These are phyloP conservation scores for Oxycera nigricornis DNA, from an alignment of 2,888 invertebrate species.

Conservation along the genomic window DNA sequence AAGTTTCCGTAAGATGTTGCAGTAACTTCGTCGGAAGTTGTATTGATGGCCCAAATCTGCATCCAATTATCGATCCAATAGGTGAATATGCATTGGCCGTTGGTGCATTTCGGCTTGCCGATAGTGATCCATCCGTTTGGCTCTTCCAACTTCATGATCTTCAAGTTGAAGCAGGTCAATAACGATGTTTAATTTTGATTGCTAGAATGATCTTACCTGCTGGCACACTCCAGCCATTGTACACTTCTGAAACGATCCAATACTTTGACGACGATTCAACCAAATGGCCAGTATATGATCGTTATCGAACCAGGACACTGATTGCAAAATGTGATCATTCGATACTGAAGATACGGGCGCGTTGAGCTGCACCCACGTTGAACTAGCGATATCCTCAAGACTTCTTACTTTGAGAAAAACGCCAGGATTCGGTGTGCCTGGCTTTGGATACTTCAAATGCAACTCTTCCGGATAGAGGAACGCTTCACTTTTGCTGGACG, in stretches of 20 bases:
- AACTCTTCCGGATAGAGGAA: slow-evolving; percentile 74
- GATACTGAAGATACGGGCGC: slow-evolving; percentile 67
- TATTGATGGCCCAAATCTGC: slow-evolving; percentile 59
- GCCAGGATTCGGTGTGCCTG: slow-evolving; percentile 76
- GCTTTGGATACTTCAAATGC: slow-evolving; percentile 80
- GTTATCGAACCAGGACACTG: slow-evolving; percentile 77
- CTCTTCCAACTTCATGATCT: slow-evolving; percentile 67
- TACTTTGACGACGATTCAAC: slow-evolving; percentile 86
- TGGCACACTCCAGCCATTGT: slow-evolving; percentile 51
- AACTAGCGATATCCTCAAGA: slow-evolving; percentile 56
- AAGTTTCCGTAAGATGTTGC: slow-evolving; percentile 61
- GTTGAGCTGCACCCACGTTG: slow-evolving; percentile 57
- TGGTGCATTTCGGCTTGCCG: slow-evolving; percentile 62
- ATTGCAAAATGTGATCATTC: slow-evolving; percentile 71
- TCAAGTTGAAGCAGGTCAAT: background rate
- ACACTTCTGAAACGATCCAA: slow-evolving; percentile 57
- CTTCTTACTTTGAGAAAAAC: slow-evolving; percentile 73
- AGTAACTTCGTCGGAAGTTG: slow-evolving; percentile 53
- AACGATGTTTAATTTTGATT: too few species aligned
- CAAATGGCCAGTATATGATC: slow-evolving; percentile 75
- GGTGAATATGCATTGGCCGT: slow-evolving; percentile 54
- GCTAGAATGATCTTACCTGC: slow-evolving; percentile 48
- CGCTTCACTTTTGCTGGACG: slow-evolving; percentile 58
- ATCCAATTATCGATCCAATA: slow-evolving; percentile 63
- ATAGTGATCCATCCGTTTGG: slow-evolving; percentile 75